Conservation (phyloP, 2,888 invertebrate species). For the Callinectes sapidus region DNA sequence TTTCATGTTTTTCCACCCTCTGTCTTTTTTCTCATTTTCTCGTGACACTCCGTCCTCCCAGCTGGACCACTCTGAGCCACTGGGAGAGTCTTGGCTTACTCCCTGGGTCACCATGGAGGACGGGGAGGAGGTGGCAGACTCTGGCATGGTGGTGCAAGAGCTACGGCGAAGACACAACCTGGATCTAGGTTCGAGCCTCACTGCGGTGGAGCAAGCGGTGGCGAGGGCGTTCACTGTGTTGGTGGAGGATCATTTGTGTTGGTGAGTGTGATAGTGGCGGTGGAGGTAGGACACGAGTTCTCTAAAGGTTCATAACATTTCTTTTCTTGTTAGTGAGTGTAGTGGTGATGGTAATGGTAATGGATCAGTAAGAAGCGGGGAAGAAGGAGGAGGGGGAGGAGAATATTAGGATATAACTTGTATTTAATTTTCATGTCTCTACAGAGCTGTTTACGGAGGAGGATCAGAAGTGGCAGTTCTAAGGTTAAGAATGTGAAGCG, state of each 20-base stretch:
- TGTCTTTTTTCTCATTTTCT: not conserved
- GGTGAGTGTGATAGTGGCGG: slow-evolving; percentile 44
- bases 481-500: no score
- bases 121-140: slow-evolving; percentile 75
- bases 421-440: no score
- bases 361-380: not conserved
- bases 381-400: not conserved
- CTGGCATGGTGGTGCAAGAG: slow-evolving; percentile 76
- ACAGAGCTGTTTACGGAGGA: no score
- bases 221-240: slow-evolving; percentile 75
- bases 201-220: slow-evolving; percentile 74
- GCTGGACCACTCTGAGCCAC: slow-evolving; percentile 74
- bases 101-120: slow-evolving; percentile 74
- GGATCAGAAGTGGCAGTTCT: no score
- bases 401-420: no score
- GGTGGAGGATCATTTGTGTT: slow-evolving; percentile 75
- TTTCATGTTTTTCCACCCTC: no score
- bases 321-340: slow-evolving; percentile 47
- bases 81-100: slow-evolving; percentile 75
- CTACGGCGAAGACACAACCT: slow-evolving; percentile 74
- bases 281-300: not conserved
- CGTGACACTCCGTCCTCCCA: not conserved
- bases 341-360: not conserved
- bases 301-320: no score
- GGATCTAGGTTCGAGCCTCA: slow-evolving; percentile 73